Evolutionary conservation across 2,888 invertebrate species (phyloP).

Genomic region (Rhingia rostrata): DNA sequence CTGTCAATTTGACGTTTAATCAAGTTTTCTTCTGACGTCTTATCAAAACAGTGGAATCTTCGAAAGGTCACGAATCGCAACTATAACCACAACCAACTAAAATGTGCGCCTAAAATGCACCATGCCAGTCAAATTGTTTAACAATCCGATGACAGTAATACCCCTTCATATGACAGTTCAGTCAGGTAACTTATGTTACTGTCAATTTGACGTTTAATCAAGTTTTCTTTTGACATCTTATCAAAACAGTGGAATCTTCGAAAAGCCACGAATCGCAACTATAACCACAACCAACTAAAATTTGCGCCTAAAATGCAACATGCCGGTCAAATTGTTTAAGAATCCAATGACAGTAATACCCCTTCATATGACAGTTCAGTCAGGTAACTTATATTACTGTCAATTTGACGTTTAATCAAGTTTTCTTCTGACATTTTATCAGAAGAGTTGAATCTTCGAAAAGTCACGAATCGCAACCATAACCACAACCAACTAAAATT

Average conservation of each 20-base stretch:
- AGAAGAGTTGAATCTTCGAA: background rate
- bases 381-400: conserved; percentile 4
- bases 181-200: conserved; percentile 3
- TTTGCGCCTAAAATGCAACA: conserved; percentile 1
- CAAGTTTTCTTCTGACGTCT: conserved; percentile 33
- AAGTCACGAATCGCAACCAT: conserved; percentile 45
- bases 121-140: background rate
- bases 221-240: conserved; percentile 28
- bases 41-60: background rate
- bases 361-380: background rate
- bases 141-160: conserved; percentile 44
- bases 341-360: conserved; percentile 39
- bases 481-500: conserved; percentile 46
- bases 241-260: background rate
- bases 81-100: conserved; percentile 47
- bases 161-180: background rate
- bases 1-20: conserved; percentile 16
- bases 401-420: conserved; percentile 20
- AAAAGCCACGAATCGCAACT: conserved; percentile 36
- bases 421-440: conserved; percentile 15
- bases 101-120: conserved; percentile 12
- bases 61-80: conserved; percentile 33
- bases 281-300: conserved; percentile 47
- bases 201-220: conserved; percentile 25
- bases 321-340: too few species aligned